Base-by-base conservation (phyloP, 2,113 vertebrate species). In the Poicephalus meyeri region DNA sequence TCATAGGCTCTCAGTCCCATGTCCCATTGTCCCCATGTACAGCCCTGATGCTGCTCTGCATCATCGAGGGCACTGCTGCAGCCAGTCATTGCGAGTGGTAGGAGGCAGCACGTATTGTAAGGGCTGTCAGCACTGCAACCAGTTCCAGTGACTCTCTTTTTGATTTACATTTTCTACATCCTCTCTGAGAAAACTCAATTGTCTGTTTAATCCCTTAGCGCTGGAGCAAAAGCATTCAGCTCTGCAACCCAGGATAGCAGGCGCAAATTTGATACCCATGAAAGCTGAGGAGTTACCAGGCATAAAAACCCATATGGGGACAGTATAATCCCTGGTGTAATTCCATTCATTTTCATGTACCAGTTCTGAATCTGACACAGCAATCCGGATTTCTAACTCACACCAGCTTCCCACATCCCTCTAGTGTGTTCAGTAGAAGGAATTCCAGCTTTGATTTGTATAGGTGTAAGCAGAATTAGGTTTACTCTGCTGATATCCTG, bases 101-200 rank as follows among this genome's bases (percentile, higher is more conserved):
- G 2, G 63, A 95, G 72, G 76, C 93, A 70, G 86, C 47, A 3
- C 1, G 49, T 58, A 89, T 82, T 97, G 78, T 95, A 56, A 76
- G 58, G 66, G 87, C 91, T 97, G 93, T 97, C 96, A 94, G 80
- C 96, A 35, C 93, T 73, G 86, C 80, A 82, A 47, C 70, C 83
- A 82, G 73, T 66, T 86, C 73, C 80, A 93, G 80, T 31, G 83
- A 65, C 80, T 82, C 80, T 72, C 92, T n/a, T 90, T 94, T 91
- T 95, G 93, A 92, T 96, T 94, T 92, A 94, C 78, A 91, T 94
- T 95, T 96, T 81, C 86, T 88, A 37, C 95, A 94, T 93, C 92
- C 77, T 93, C 81, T 92, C 78, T 80, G 92, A 95, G 89, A 97
- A 97, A 94, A 89, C 91, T 97, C 96, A 96, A 94, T 95, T 96